phyloP scores from a whole-genome alignment of 35 echinoderm and acorn worm genomes.

The Ptychodera flava region DNA sequence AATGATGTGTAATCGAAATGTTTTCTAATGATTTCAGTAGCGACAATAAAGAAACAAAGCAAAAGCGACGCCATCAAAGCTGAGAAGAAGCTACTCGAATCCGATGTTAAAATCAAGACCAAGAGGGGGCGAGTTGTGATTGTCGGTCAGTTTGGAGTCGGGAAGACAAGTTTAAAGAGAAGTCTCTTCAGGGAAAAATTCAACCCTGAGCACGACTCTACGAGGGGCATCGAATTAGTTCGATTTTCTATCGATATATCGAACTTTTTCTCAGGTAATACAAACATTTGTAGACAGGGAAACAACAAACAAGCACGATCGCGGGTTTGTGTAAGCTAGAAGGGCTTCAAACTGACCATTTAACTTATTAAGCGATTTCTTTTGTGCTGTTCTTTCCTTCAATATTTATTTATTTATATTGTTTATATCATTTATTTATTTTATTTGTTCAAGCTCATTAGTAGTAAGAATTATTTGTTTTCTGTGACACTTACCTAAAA shows the following conservation, averaged over 20 bases:
- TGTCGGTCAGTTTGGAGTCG: background rate
- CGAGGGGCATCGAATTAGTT: background rate
- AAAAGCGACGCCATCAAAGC: background rate
- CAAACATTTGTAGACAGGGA: background rate
- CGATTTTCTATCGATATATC: background rate
- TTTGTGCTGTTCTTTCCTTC: background rate
- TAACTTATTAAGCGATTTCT: too few relatives aligned
- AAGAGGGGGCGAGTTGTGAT: background rate
- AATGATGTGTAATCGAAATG: background rate
- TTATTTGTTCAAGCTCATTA: too few relatives aligned
- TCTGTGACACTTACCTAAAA: too few relatives aligned
- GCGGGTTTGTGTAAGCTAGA: too few relatives aligned
- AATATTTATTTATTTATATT: background rate
- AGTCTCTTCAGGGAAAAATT: background rate
- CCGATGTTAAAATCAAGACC: background rate
- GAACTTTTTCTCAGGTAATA: background rate
- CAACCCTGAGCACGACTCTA: background rate
- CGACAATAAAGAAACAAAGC: background rate
- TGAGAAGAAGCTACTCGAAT: background rate
- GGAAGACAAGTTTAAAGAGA: background rate
- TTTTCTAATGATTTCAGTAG: background rate
- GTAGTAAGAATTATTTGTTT: too few relatives aligned
- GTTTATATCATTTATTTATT: too few relatives aligned
- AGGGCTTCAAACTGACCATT: too few relatives aligned
- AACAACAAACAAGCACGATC: background rate